Conservation (phyloP, 37 sponge, comb jelly and placozoan species). For the Diacarnus erythraeanus region DNA sequence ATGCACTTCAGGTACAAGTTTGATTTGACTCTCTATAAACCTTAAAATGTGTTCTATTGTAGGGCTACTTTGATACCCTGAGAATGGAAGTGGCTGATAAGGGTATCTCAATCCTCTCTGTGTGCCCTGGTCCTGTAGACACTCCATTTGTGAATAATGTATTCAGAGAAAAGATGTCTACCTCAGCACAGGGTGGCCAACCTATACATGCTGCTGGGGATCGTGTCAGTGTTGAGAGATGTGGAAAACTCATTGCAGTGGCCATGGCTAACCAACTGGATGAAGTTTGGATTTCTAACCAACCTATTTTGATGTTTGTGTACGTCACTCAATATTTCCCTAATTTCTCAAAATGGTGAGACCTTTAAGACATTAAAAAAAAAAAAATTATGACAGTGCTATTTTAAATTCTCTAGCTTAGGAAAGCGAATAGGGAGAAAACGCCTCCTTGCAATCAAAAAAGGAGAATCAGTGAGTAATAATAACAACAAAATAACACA, state of each 20-base stretch:
- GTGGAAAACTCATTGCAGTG: constrained; percentile 77
- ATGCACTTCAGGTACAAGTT: constrained; percentile 76
- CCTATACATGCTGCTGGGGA: not conserved
- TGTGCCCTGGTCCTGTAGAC: constrained; percentile 92
- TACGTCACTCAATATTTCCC: constrained; percentile 85
- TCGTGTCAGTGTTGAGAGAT: constrained; percentile 58
- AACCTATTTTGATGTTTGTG: constrained; percentile 79
- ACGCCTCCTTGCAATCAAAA: constrained; percentile 46
- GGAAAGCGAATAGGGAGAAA: constrained; percentile 56
- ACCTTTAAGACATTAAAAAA: not conserved
- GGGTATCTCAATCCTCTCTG: constrained; percentile 56
- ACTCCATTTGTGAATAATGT: constrained; percentile 22
- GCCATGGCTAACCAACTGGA: constrained; percentile 85
- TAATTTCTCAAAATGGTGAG: constrained; percentile 46
- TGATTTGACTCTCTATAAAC: no score
- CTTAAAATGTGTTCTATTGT: no score
- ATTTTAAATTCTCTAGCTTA: constrained; percentile 16
- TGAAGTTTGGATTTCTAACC: constrained; percentile 87
- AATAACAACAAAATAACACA: not conserved
- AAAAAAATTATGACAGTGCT: not conserved
- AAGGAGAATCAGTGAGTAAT: constrained; percentile 20
- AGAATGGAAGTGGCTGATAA: constrained; percentile 77
- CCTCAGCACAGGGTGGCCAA: not conserved
- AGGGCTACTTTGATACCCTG: constrained; percentile 89
- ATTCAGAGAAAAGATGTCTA: constrained; percentile 31